phyloP scores from a whole-genome alignment of 2,113 vertebrate genomes.

The Charadrius vociferus region DNA sequence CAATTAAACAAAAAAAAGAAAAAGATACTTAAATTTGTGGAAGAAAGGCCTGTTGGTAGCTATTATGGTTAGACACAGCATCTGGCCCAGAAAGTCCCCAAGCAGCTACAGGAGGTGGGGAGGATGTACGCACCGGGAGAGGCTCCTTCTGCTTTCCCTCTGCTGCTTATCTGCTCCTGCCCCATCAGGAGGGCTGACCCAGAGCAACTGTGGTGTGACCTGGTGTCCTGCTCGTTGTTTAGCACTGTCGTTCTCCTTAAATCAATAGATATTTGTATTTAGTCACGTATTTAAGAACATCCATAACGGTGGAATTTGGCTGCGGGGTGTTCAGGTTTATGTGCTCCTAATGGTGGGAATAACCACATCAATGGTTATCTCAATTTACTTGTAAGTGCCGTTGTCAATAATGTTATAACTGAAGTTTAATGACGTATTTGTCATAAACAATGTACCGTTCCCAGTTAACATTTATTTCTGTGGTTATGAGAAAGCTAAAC shows the following conservation, averaged over 20 bases:
- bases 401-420: background rate
- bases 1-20: background rate
- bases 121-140: background rate
- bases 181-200: background rate
- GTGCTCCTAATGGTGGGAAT: background rate
- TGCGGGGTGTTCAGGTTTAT: background rate
- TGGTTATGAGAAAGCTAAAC: background rate
- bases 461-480: background rate
- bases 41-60: background rate
- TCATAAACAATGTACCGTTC: background rate
- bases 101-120: background rate
- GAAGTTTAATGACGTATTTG: background rate
- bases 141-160: too few species aligned
- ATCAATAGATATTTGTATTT: background rate
- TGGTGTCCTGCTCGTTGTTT: too few species aligned
- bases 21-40: background rate
- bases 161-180: too few species aligned
- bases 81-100: background rate
- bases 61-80: background rate
- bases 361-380: background rate
- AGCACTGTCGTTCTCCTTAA: background rate
- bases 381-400: rapidly evolving
- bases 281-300: background rate
- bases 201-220: background rate
- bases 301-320: background rate